These are phyloP conservation scores for Synergus itoensis DNA, from an alignment of 2,888 invertebrate species.

Conservation along the genomic window DNA sequence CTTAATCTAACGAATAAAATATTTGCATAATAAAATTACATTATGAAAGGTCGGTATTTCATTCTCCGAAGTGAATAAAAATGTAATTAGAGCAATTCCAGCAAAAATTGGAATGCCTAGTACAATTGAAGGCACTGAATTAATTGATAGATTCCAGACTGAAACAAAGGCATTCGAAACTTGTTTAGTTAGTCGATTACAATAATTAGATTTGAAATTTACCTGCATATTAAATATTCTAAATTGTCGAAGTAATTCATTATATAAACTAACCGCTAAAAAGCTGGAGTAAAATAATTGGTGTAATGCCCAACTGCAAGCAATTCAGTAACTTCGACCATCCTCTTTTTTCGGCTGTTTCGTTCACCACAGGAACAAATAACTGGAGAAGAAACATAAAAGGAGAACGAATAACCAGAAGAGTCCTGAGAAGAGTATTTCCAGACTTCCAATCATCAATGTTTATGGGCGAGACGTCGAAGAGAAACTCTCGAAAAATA, in stretches of 20 bases:
- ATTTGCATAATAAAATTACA: slow-evolving; percentile 55
- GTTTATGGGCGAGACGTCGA: slow-evolving; percentile 72
- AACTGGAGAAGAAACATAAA: slow-evolving; percentile 79
- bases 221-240: not conserved
- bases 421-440: slow-evolving; percentile 67
- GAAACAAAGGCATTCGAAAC: slow-evolving; percentile 39
- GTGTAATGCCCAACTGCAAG: slow-evolving; percentile 79
- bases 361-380: slow-evolving; percentile 81
- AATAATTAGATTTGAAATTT: not conserved
- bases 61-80: slow-evolving; percentile 63
- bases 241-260: not conserved
- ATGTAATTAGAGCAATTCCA: slow-evolving; percentile 62
- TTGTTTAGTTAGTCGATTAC: not conserved
- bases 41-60: slow-evolving; percentile 71
- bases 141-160: slow-evolving; percentile 65
- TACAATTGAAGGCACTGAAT: slow-evolving; percentile 63
- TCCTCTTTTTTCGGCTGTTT: slow-evolving; percentile 77
- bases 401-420: slow-evolving; percentile 79
- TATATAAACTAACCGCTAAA: slow-evolving; percentile 65
- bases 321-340: slow-evolving; percentile 82
- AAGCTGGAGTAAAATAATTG: slow-evolving; percentile 75
- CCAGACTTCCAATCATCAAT: slow-evolving; percentile 75
- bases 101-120: slow-evolving; percentile 59
- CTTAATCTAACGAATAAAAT: not conserved
- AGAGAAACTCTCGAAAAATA: slow-evolving; percentile 70